Evolutionary conservation across 2,888 invertebrate genomes (phyloP).

Genomic region (Tanypteryx hageni): DNA sequence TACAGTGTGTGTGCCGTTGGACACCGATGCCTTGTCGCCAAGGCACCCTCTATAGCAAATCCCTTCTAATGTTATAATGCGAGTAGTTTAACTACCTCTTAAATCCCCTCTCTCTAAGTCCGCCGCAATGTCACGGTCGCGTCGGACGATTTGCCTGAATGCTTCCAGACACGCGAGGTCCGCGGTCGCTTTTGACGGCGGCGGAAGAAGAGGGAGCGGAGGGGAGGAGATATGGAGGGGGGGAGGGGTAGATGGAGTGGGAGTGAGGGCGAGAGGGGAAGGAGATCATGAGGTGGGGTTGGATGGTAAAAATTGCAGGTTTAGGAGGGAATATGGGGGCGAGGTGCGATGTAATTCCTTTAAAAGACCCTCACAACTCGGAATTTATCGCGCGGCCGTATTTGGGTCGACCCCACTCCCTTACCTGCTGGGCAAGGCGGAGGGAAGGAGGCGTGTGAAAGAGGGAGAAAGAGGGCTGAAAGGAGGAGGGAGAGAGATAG

Average conservation of each 20-base stretch:
- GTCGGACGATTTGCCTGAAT: neutral
- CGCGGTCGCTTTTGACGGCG: neutral
- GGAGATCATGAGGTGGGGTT: too few species aligned
- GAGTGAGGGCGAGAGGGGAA: neutral
- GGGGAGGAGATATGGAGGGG: neutral
- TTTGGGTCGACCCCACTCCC: neutral
- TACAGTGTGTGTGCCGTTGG: too few species aligned
- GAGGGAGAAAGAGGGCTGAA: neutral
- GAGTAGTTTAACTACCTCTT: neutral
- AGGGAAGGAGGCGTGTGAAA: neutral
- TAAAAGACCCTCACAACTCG: neutral
- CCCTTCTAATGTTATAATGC: neutral
- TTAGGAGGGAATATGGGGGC: neutral
- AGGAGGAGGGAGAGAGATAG: neutral
- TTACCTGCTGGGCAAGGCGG: too few species aligned
- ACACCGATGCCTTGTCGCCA: too few species aligned
- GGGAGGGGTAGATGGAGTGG: neutral
- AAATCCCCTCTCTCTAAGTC: neutral
- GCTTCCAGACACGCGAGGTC: neutral
- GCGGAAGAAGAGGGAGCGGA: neutral
- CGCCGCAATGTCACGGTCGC: constrained; percentile 15
- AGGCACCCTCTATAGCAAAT: neutral
- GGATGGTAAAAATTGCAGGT: neutral
- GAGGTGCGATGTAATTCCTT: neutral
- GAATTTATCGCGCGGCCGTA: neutral